Conservation (phyloP, 2,888 invertebrate species). For the Phania funesta region DNA sequence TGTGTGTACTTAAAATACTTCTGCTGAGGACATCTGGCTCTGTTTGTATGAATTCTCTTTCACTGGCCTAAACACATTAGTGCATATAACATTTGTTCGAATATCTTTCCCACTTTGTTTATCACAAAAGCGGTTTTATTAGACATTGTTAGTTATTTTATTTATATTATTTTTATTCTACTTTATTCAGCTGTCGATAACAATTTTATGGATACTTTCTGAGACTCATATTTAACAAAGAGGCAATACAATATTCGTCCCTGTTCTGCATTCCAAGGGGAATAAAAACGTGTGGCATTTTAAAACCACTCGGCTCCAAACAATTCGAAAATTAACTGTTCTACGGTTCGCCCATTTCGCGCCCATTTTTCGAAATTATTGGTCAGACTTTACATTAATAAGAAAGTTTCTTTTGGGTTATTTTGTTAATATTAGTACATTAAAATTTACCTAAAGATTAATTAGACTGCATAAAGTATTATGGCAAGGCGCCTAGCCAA, state of each 20-base stretch:
- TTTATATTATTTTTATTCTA: background rate
- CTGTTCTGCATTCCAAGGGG: too few species aligned
- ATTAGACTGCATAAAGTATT: too few species aligned
- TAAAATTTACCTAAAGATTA: too few species aligned
- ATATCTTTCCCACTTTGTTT: conserved; percentile 24
- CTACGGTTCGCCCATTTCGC: too few species aligned
- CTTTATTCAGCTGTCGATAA: background rate
- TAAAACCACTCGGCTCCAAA: too few species aligned
- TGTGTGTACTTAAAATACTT: background rate
- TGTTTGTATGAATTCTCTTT: background rate
- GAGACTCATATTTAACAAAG: background rate
- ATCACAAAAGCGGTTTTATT: conserved; percentile 14
- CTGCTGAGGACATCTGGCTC: conserved; percentile 31
- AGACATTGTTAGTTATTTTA: conserved; percentile 1
- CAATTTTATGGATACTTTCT: background rate
- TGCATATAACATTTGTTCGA: background rate
- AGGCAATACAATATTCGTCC: background rate
- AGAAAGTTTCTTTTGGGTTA: too few species aligned
- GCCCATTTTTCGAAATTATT: too few species aligned
- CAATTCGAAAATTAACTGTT: too few species aligned
- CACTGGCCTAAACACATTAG: background rate
- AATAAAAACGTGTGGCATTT: too few species aligned
- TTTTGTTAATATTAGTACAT: too few species aligned
- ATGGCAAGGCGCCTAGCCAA: too few species aligned
- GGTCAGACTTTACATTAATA: too few species aligned